Evolutionary conservation across 2,888 invertebrate genomes (phyloP).

Genomic region (Archips xylosteana): DNA sequence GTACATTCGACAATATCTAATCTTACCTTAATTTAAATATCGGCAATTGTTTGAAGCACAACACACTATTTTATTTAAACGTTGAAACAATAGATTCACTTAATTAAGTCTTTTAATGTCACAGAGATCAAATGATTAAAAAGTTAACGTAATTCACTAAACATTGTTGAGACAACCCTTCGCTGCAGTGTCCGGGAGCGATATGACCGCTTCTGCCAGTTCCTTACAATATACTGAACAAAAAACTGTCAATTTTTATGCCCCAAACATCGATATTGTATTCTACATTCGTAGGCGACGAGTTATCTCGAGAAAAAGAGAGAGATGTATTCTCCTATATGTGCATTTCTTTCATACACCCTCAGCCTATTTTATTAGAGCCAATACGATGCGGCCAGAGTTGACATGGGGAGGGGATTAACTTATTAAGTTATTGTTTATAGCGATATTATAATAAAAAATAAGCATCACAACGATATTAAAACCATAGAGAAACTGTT

Average conservation of each 20-base stretch:
- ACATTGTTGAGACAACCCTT: conserved; percentile 71
- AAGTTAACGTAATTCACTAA: conserved; percentile 52
- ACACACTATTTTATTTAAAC: conserved; percentile 40
- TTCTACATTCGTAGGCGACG: conserved; percentile 81
- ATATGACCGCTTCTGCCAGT: conserved; percentile 62
- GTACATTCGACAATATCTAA: conserved; percentile 44
- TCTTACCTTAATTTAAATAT: conserved; percentile 50
- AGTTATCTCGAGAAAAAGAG: conserved; percentile 70
- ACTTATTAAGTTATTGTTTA: conserved; percentile 85
- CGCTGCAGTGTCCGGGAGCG: conserved; percentile 54
- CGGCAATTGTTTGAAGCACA: conserved; percentile 50
- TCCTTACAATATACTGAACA: conserved; percentile 81
- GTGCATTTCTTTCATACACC: conserved; percentile 68
- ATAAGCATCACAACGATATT: conserved; percentile 62
- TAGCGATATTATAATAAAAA: conserved; percentile 82
- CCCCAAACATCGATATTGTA: conserved; percentile 84
- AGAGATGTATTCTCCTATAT: conserved; percentile 57
- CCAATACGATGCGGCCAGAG: conserved; percentile 72
- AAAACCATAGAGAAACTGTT: neutral
- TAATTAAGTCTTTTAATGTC: conserved; percentile 5
- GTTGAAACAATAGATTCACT: conserved; percentile 34
- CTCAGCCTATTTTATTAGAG: conserved; percentile 80
- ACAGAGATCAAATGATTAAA: conserved; percentile 22
- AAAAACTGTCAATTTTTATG: conserved; percentile 86
- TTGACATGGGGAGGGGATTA: conserved; percentile 77